Base-by-base conservation (phyloP, 2,113 vertebrate species). In the Argyrosomus japonicus region DNA sequence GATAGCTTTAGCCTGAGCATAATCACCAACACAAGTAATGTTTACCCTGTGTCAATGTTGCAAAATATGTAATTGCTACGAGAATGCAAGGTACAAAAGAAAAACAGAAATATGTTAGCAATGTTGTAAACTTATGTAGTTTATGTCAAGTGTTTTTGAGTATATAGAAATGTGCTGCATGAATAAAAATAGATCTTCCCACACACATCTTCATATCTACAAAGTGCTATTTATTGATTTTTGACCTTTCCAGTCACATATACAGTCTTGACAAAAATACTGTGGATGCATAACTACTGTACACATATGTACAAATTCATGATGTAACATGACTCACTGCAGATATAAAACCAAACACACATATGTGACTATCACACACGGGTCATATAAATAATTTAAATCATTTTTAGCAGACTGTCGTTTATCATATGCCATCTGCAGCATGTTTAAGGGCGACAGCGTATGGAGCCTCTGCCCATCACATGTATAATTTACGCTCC, bases 401-500 rank as follows among this genome's bases (percentile, higher is more conserved):
- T 3, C 0, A 64, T 77, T 83, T 83, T 47, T 61, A 71, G 32
- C 68, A 64, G 60, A 83, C 54, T 48, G 68, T 81, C 75, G 88
- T 93, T 87, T 78, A 90, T 93, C 87, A 88, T 68, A 86, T 83
- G 67, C 87, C 93, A 94, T 83, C 91, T 92, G 88, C 82, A 88
- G 80, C 74, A 77, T 83, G 80, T 88, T 89, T 82, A 81, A 57
- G 71, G 74, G 63, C 13, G 48, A 85, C 86, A 84, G 83, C 77
- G 72, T 73, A 70, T 58, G 75, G 84, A 86, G 87, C 64, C 60
- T 70, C 68, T 72, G 84, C 77, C 76, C 72, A 62, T 90, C 83
- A 84, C 54, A 82, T 75, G 89, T 95, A 87, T 95, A 94, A 96
- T 96, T 40, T 96, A 95, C 43, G 29, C 73, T 73, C 21, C 67